phyloP scores from a whole-genome alignment of 2,888 invertebrate genomes.

The Muschampia plurimacula region DNA sequence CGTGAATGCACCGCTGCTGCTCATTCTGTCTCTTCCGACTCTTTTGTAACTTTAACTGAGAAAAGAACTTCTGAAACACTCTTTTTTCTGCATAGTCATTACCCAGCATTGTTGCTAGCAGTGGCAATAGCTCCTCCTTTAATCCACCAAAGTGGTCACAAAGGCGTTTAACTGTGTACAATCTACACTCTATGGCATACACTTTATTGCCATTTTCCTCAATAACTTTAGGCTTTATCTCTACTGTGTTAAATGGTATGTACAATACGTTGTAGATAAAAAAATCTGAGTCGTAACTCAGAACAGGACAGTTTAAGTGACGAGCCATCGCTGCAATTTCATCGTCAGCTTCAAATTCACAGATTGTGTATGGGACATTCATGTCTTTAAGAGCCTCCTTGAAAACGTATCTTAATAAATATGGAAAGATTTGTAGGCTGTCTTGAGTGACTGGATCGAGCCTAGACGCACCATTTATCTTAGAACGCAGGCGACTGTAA shows the following conservation, averaged over 20 bases:
- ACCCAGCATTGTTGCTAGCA: conserved; percentile 93
- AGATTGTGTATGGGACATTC: conserved; percentile 88
- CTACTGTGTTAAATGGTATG: conserved; percentile 90
- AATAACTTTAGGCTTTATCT: conserved; percentile 68
- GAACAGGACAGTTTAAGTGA: conserved; percentile 92
- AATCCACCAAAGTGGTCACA: conserved; percentile 88
- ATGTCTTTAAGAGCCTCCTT: conserved; percentile 88
- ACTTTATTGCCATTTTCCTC: conserved; percentile 59
- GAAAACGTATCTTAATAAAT: conserved; percentile 91
- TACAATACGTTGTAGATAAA: conserved; percentile 94
- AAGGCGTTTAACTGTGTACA: conserved; percentile 90
- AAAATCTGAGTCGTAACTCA: conserved; percentile 98
- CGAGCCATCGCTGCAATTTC: conserved; percentile 94
- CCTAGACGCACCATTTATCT: conserved; percentile 85
- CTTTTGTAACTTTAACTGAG: conserved; percentile 86
- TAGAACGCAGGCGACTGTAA: conserved; percentile 84
- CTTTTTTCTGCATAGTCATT: conserved; percentile 93
- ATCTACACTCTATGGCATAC: conserved; percentile 87
- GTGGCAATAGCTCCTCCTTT: conserved; percentile 88
- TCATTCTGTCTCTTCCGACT: conserved; percentile 82
- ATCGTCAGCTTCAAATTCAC: conserved; percentile 96
- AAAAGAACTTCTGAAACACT: conserved; percentile 90
- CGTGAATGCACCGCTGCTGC: too few relatives aligned
- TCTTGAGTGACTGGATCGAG: conserved; percentile 85
- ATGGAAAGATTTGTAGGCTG: conserved; percentile 88